Percentiles rank a stretch among this genome's conserved stretches.
These are phyloP conservation scores for Labia minor DNA, from an alignment of 2,888 invertebrate species.

Conservation along the genomic window DNA sequence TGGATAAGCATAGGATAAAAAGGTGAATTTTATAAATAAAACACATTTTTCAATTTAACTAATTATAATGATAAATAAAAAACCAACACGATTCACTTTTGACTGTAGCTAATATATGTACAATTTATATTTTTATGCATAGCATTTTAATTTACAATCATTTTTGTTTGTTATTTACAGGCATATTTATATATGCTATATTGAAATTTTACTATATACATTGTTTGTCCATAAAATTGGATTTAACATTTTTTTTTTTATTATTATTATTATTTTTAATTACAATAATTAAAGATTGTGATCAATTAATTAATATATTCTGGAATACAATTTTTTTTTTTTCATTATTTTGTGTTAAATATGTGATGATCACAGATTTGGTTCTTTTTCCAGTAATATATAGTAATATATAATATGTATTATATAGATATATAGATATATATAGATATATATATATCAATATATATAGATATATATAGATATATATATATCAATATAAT, in stretches of 20 bases:
- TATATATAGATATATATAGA: too few relatives aligned
- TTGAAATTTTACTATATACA: neutral
- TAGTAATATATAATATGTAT: too few relatives aligned
- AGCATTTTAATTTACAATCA: too few relatives aligned
- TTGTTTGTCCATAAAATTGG: neutral
- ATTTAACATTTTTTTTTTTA: too few relatives aligned
- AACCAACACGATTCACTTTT: neutral
- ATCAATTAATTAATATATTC: too few relatives aligned
- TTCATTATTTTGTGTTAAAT: constrained; percentile 19
- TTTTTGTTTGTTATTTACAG: too few relatives aligned
- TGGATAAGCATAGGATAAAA: too few relatives aligned
- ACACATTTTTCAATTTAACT: neutral
- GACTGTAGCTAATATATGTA: neutral
- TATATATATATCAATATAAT: too few relatives aligned
- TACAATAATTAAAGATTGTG: too few relatives aligned
- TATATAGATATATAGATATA: too few relatives aligned
- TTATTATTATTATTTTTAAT: too few relatives aligned
- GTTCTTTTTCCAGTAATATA: constrained; percentile 19
- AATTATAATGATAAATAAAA: neutral
- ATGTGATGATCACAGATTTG: constrained; percentile 26
- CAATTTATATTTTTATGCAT: neutral
- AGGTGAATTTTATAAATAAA: neutral
- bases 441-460: too few relatives aligned
- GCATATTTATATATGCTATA: neutral
- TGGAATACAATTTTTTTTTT: neutral